Evolutionary conservation across 2,797 vertebrate species (phyloP).

Genomic region (Holocentrus rufus): DNA sequence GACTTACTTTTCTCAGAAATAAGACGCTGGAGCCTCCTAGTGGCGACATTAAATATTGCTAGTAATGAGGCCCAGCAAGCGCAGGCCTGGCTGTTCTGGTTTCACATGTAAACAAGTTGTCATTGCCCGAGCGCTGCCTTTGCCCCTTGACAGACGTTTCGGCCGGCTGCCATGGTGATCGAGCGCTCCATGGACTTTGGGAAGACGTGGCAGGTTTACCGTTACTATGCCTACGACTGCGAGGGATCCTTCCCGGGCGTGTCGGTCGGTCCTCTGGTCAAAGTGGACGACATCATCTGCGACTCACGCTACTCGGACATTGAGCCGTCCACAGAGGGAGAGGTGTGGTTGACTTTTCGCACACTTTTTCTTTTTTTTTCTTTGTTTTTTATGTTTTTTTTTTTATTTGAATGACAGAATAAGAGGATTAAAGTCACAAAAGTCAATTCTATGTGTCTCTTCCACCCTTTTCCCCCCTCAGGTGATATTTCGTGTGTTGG

Average conservation of each 20-base stretch:
- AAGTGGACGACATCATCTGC: conserved; percentile 94
- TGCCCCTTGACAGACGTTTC: conserved; percentile 86
- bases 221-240: conserved; percentile 94
- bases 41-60: too few species aligned
- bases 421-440: too few species aligned
- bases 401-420: too few species aligned
- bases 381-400: not conserved
- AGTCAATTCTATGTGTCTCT: not conserved
- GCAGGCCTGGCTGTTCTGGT: too few species aligned
- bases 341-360: conserved; percentile 81
- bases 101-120: too few species aligned
- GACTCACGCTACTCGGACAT: conserved; percentile 95
- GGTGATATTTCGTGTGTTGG: conserved; percentile 82
- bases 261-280: conserved; percentile 86
- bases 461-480: conserved; percentile 26
- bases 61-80: too few species aligned
- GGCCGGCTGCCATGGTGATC: conserved; percentile 95
- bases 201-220: conserved; percentile 91
- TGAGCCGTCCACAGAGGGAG: conserved; percentile 95
- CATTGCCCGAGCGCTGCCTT: not conserved
- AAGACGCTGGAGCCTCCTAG: too few species aligned
- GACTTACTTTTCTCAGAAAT: too few species aligned
- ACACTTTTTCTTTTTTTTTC: too few species aligned
- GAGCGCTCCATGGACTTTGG: conserved; percentile 97
- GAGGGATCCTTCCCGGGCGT: conserved; percentile 87